These are phyloP conservation scores for Urosaurus nigricauda DNA, from an alignment of 2,797 vertebrate species.

Conservation along the genomic window DNA sequence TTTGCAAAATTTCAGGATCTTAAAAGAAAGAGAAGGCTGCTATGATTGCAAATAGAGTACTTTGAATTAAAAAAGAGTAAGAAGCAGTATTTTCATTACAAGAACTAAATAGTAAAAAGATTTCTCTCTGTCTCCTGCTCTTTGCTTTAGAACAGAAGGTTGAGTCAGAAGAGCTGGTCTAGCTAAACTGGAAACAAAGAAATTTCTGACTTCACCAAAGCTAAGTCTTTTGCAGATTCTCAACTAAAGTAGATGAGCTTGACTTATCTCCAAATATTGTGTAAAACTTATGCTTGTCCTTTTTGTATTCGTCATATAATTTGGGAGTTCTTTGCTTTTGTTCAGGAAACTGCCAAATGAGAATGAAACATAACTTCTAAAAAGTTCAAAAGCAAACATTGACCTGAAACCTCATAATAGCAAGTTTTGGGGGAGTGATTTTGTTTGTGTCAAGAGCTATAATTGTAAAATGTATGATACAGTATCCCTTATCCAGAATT, in stretches of 20 bases:
- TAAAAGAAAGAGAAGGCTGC: background rate
- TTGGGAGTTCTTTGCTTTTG: background rate
- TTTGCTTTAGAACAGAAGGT: background rate
- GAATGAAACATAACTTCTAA: slow-evolving; percentile 52
- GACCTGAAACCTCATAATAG: slow-evolving; percentile 36
- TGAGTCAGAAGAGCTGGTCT: slow-evolving; percentile 23
- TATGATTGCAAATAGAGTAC: background rate
- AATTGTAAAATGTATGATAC: slow-evolving; percentile 11
- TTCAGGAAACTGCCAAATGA: background rate
- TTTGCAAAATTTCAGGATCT: background rate
- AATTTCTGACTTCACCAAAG: slow-evolving; percentile 36
- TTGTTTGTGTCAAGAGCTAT: too few relatives aligned
- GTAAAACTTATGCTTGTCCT: slow-evolving; percentile 58
- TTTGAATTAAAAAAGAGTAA: background rate
- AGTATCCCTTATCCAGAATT: too few relatives aligned
- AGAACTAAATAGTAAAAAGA: background rate
- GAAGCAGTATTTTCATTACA: background rate
- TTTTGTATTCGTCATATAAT: slow-evolving; percentile 25
- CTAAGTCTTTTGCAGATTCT: slow-evolving; percentile 40
- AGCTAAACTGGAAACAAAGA: slow-evolving; percentile 24
- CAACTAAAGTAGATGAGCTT: slow-evolving; percentile 51
- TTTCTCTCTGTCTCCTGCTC: background rate
- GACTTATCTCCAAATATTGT: slow-evolving; percentile 58
- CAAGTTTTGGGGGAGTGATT: background rate
- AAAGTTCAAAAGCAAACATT: slow-evolving; percentile 57